Evolutionary conservation across 2,113 vertebrate genomes (phyloP).

Genomic region (Oreochromis aureus): DNA sequence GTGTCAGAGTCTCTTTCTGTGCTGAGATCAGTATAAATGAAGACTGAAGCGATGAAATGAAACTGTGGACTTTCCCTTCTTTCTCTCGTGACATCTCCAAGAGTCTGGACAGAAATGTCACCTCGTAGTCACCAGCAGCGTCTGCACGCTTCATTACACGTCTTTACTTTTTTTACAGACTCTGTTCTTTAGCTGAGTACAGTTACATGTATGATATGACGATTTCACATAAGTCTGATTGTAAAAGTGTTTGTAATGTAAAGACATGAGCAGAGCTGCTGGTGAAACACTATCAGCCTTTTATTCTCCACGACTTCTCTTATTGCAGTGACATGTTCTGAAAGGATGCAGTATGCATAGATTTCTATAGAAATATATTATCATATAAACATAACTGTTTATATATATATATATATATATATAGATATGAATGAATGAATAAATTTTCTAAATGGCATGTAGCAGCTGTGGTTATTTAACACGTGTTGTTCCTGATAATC

Average conservation of each 20-base stretch:
- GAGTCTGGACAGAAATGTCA: not conserved
- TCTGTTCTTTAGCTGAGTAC: conserved; percentile 10
- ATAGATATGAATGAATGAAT: not conserved
- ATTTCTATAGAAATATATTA: conserved; percentile 44
- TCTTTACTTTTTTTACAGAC: not conserved
- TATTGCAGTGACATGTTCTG: conserved; percentile 55
- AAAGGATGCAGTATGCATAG: conserved; percentile 62
- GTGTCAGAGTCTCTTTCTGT: fast-evolving
- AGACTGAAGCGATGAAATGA: not conserved
- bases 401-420: conserved; percentile 45
- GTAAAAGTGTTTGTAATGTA: conserved; percentile 46
- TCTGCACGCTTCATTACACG: not conserved
- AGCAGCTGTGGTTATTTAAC: not conserved
- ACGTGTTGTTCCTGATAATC: fast-evolving
- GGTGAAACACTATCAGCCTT: not conserved
- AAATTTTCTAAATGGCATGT: conserved; percentile 56
- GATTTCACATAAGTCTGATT: conserved; percentile 31
- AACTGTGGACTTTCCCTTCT: not conserved
- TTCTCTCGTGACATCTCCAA: not conserved
- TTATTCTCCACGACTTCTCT: conserved; percentile 49
- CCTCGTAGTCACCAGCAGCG: not conserved
- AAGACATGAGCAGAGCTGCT: conserved; percentile 10
- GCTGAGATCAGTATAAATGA: not conserved
- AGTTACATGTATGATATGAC: not conserved
- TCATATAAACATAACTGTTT: conserved; percentile 37